Evolutionary conservation across 2,113 vertebrate genomes (phyloP), one percentile per base, ranked within the genome.

Genomic region (Halichoeres trimaculatus): DNA sequence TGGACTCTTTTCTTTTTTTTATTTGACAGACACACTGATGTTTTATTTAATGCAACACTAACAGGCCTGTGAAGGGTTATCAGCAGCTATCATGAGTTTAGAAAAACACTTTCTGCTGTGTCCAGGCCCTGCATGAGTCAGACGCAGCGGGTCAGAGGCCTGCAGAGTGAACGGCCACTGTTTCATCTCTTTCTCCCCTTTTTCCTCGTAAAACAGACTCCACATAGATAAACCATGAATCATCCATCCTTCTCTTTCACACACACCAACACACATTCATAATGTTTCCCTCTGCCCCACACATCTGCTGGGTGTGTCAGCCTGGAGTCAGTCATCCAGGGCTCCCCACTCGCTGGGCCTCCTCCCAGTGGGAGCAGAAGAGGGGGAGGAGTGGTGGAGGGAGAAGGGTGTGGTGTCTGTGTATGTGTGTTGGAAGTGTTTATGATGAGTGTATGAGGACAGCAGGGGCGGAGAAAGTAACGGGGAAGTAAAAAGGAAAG

Each of bases 231-330:
- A 51, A 20, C 43, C 24, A 48, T 83, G 61, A 81, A 81, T 87
- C 79, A 71, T 45, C 40, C 10, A 22, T 67, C 24, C 10, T 67
- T 58, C 45, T 60, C 50, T n/a, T 26, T n/a, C 24, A 26, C 45
- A 63, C 65, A 20, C 45, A 50, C 26, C 50, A 19, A 58, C 50
- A 54, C 52, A 70, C 57, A 58, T 58, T 59, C 34, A 50, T n/a
- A 12, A 62, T 73, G 54, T 58, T 70, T 69, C 76, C 74, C 64
- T 81, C 30, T 79, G 8, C 53, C 51, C 57, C 43, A 61, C 76
- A 88, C 88, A 91, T 88, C 87, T 90, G 80, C 16, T 65, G 81
- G 90, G 87, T 80, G 87, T 83, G 87, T 52, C 70, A 2, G 26
- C 24, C 5, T 45, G 52, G 59, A 76, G 70, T 69, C 78, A 51